Evolutionary conservation across 2,888 invertebrate genomes (phyloP).

Genomic region (Gymnocheta viridis): DNA sequence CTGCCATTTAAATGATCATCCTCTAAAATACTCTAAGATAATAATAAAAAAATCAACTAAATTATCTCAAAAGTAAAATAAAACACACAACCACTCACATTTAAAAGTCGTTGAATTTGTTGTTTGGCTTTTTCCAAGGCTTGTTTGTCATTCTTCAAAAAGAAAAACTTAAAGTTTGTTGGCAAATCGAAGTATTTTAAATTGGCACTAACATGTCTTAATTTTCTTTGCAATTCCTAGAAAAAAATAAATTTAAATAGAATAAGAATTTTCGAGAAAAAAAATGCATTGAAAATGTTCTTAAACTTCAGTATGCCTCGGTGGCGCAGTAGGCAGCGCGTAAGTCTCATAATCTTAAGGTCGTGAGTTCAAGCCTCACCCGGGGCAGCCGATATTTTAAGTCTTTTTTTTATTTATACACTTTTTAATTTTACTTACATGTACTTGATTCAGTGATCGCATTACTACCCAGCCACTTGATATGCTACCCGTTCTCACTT

Average conservation of each 20-base stretch:
- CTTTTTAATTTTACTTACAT: slow-evolving; percentile 80
- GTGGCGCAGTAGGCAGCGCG: slow-evolving; percentile 72
- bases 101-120: slow-evolving; percentile 92
- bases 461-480: slow-evolving; percentile 88
- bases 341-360: slow-evolving; percentile 69
- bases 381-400: slow-evolving; percentile 46
- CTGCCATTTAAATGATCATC: slow-evolving; percentile 93
- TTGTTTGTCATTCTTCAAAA: slow-evolving; percentile 91
- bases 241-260: slow-evolving; percentile 74
- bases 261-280: slow-evolving; percentile 2
- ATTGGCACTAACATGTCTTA: slow-evolving; percentile 91
- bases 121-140: slow-evolving; percentile 91
- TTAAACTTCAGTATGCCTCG: slow-evolving; percentile 60
- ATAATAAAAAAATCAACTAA: neutral
- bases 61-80: neutral
- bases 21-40: slow-evolving; percentile 89
- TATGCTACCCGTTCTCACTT: slow-evolving; percentile 83
- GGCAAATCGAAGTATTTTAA: slow-evolving; percentile 92
- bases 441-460: slow-evolving; percentile 85
- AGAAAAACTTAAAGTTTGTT: slow-evolving; percentile 90
- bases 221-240: slow-evolving; percentile 91
- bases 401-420: neutral
- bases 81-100: slow-evolving; percentile 83
- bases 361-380: slow-evolving; percentile 67
- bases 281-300: neutral